Base-by-base conservation (phyloP, 2,888 invertebrate genomes). In the Chorisops tibialis region DNA sequence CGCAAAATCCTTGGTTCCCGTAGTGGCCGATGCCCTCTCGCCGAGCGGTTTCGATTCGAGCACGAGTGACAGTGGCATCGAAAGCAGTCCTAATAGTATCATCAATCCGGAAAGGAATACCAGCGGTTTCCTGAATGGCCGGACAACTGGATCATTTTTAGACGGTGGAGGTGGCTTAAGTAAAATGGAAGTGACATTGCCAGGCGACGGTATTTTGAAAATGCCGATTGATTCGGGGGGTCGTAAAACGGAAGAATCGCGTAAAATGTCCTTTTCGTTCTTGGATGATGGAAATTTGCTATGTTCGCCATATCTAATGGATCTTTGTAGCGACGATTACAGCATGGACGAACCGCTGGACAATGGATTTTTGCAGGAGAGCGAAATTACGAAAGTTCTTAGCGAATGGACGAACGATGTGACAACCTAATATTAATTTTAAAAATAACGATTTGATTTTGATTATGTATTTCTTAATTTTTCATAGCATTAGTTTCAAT, bases 281-380 rank as follows among this genome's bases (percentile, higher is more conserved):
- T 22, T 62, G 39, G 62, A 56, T 14, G 67, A 75, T 67, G 75
- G 75, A 61, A 72, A 69, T 68, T 63, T 74, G 65, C 67, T 74
- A 66, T 71, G 70, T 50, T 68, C 70, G 2, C 70, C 74, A 12
- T 71, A 70, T 52, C 68, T 74, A 63, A 72, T 72, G 71, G 77
- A 77, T 18, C 67, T 77, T 41, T 75, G 75, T 69, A 72, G 73
- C 62, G 72, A 74, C 59, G 74, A 75, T 62, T 77, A 77, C 67
- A 70, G 71, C 51, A 74, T 77, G 72, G 71, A 64, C 62, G 70
- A 69, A 6, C 51, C 39, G 18, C 12, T 49, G 22, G 39, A 14
- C 41, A 69, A 66, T 16, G 69, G 67, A 38, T 69, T 71, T 66
- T 50, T 72, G 18, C 69, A 67, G 48, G 71, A 70, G 22, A 74